Evolutionary conservation across 2,888 invertebrate species (phyloP).

Genomic region (Philhelius pedissequus): DNA sequence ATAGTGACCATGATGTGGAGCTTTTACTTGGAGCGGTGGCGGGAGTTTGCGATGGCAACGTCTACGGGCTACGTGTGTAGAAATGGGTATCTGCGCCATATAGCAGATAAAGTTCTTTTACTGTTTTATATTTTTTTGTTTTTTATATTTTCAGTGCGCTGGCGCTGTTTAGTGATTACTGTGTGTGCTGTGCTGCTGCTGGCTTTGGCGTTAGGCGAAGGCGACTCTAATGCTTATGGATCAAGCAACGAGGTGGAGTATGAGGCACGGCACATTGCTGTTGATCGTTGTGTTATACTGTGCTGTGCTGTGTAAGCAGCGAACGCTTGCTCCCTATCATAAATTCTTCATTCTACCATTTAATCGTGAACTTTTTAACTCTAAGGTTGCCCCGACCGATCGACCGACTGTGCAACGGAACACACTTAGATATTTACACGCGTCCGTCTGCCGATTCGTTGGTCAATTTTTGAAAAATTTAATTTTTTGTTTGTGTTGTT

Average conservation of each 20-base stretch:
- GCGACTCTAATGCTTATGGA: slow-evolving; percentile 33
- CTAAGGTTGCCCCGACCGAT: slow-evolving; percentile 53
- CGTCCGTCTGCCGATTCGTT: not conserved
- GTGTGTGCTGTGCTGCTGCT: slow-evolving; percentile 35
- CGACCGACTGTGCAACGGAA: slow-evolving; percentile 20
- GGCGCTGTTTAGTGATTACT: slow-evolving; percentile 53
- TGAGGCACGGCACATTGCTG: not conserved
- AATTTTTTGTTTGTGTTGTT: slow-evolving; percentile 16
- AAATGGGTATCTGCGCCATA: slow-evolving; percentile 57
- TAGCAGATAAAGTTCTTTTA: slow-evolving; percentile 66
- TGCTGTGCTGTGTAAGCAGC: slow-evolving; percentile 31
- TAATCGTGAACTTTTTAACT: slow-evolving; percentile 67
- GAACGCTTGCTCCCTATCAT: slow-evolving; percentile 57
- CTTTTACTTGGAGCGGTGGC: slow-evolving; percentile 55
- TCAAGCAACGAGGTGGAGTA: slow-evolving; percentile 30
- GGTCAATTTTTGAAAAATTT: slow-evolving; percentile 13
- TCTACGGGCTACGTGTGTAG: slow-evolving; percentile 31
- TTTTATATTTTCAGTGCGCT: slow-evolving; percentile 48
- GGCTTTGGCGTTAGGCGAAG: not conserved
- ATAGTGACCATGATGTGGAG: slow-evolving; percentile 35
- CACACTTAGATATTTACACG: not conserved
- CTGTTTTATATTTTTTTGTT: slow-evolving; percentile 28
- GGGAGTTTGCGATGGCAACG: not conserved
- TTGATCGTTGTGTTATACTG: slow-evolving; percentile 14
- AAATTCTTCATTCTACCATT: slow-evolving; percentile 67